A percentile compares a stretch with the other conserved stretches of the same genome.
phyloP scores from a whole-genome alignment of 2,797 vertebrate species.

The Podarcis lilfordi region DNA sequence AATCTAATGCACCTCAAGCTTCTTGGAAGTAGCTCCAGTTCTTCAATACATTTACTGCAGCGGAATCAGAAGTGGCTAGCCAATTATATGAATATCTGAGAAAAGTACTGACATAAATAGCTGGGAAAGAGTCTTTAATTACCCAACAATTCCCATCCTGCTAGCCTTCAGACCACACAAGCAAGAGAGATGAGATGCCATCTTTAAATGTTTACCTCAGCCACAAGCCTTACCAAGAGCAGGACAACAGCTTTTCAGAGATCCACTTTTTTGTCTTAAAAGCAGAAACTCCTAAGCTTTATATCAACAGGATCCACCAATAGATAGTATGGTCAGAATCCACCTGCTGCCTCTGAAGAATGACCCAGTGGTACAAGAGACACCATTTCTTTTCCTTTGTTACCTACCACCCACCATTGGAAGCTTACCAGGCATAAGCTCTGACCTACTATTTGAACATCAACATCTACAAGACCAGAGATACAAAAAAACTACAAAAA shows the following conservation, averaged over 20 bases:
- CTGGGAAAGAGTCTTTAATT: conserved; percentile 1
- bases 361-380: not conserved
- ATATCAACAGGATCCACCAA: not conserved
- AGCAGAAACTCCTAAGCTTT: not conserved
- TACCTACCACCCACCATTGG: not conserved
- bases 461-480: not conserved
- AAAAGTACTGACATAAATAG: not conserved
- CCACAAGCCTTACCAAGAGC: not conserved
- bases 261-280: not conserved
- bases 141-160: not conserved
- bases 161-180: not conserved
- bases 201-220: not conserved
- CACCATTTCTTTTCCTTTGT: not conserved
- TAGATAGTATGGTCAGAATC: not conserved
- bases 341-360: not conserved
- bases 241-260: not conserved
- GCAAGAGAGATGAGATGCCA: not conserved
- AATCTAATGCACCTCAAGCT: not conserved
- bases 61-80: not conserved
- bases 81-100: not conserved
- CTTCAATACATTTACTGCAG: not conserved
- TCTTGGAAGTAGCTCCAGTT: not conserved
- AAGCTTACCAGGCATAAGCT: not conserved
- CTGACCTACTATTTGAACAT: not conserved
- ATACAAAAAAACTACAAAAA: not conserved